Conservation (phyloP, 2,113 vertebrate genomes). For the Aix galericulata region DNA sequence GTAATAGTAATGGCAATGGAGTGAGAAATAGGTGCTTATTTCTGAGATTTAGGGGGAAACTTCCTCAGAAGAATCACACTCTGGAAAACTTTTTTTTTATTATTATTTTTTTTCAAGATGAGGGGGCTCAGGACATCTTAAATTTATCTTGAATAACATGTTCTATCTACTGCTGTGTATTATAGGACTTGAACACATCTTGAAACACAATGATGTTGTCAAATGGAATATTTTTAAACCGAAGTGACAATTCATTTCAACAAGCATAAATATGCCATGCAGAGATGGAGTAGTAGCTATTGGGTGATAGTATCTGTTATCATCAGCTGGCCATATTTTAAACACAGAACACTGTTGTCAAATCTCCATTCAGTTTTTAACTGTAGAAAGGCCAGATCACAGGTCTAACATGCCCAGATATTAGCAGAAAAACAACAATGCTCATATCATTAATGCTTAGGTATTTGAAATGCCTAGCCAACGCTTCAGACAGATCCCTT, state of each 20-base stretch:
- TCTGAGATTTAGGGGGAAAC: neutral
- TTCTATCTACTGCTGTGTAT: neutral
- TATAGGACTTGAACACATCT: neutral
- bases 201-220: neutral
- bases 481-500: neutral
- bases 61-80: neutral
- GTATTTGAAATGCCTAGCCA: neutral
- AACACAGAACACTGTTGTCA: neutral
- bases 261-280: neutral
- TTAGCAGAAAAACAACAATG: neutral
- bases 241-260: neutral
- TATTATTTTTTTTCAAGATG: neutral
- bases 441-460: neutral
- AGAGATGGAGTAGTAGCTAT: accelerated
- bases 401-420: neutral
- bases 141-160: neutral
- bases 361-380: neutral
- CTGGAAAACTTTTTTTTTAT: neutral
- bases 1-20: neutral
- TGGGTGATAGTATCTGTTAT: neutral
- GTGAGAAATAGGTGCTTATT: neutral
- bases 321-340: neutral
- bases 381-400: neutral
- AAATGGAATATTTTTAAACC: neutral
- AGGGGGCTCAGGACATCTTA: neutral